Evolutionary conservation across 1,140 invertebrate genomes (phyloP), one percentile per base, ranked within the genome.

Genomic region (Calosoma granatense): DNA sequence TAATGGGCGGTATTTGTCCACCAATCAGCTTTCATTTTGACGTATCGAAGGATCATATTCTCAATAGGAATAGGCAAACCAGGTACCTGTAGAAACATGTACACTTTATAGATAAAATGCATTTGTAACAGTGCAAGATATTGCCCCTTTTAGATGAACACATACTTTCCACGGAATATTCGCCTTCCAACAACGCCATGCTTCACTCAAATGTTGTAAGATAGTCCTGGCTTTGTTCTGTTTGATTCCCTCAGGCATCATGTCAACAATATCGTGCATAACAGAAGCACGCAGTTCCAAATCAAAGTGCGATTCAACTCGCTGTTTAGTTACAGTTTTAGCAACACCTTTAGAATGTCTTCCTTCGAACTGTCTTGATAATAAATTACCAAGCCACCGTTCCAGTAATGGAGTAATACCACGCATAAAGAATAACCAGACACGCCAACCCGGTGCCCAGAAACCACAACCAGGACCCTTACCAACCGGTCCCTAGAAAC

Each of bases 1-100:
- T 99, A 99, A 76, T 99, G 97, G 1, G 97, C 97, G 0, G 97
- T 99, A 73, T 99, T 99, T 0, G 97, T 99, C 97, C 97, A 99
- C 97, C 97, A 99, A 74, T 99, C 97, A 0, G 97, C 97, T 72
- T 99, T 99, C 86, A 98, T 98, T 73, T 99, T 99, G 0, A 99
- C 97, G 73, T 98, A 99, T 41, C 97, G 83, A 17, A 99, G 80
- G 64, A 99, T 99, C 97, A 99, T 99, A 73, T 98, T 99, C 76
- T 99, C 97, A 66, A 99, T 98, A 0, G 97, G 97, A 51, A 93
- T 99, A 0, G 97, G 97, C 6, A 99, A 74, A 2, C 97, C 97
- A 9, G 97, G 97, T 1, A 98, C 93, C 78, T 82, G 57, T 12
- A 68, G 51, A 20, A 20, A 53, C 1, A n/a, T 36, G 30, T 36